These are phyloP conservation scores for Nixonia krombeini DNA, from an alignment of 1,140 invertebrate species.

Conservation along the genomic window DNA sequence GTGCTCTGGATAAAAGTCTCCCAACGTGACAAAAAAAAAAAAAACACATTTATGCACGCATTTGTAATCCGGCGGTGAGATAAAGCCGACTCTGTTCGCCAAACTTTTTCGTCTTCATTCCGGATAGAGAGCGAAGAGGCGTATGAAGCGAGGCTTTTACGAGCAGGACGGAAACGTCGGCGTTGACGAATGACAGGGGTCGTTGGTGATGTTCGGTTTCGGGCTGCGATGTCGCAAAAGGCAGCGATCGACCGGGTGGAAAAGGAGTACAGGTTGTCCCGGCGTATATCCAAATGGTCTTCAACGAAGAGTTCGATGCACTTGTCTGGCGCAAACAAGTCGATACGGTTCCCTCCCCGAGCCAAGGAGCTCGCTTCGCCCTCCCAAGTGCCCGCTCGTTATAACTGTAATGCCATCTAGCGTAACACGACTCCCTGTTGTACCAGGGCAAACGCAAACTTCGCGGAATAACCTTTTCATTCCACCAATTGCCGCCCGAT, in stretches of 20 bases:
- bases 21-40: too few relatives aligned
- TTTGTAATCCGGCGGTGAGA: too few relatives aligned
- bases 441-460: background rate
- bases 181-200: slow-evolving; percentile 16
- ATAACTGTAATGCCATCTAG: background rate
- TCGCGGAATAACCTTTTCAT: background rate
- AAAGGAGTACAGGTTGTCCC: too few relatives aligned
- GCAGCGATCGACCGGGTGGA: too few relatives aligned
- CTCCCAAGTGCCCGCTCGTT: slow-evolving; percentile 11
- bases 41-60: too few relatives aligned
- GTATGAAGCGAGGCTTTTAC: background rate
- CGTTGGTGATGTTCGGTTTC: too few relatives aligned
- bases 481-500: too few relatives aligned
- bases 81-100: background rate
- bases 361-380: slow-evolving; percentile 9
- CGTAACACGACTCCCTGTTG: background rate
- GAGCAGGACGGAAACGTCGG: slow-evolving; percentile 1
- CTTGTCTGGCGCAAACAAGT: slow-evolving; percentile 35
- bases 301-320: slow-evolving; percentile 22
- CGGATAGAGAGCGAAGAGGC: background rate
- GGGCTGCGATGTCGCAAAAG: too few relatives aligned
- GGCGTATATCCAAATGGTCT: background rate
- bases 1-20: too few relatives aligned
- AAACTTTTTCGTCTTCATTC: background rate
- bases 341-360: slow-evolving; percentile 7